phyloP scores from a whole-genome alignment of 2,888 invertebrate species.

The Rhingia rostrata region DNA sequence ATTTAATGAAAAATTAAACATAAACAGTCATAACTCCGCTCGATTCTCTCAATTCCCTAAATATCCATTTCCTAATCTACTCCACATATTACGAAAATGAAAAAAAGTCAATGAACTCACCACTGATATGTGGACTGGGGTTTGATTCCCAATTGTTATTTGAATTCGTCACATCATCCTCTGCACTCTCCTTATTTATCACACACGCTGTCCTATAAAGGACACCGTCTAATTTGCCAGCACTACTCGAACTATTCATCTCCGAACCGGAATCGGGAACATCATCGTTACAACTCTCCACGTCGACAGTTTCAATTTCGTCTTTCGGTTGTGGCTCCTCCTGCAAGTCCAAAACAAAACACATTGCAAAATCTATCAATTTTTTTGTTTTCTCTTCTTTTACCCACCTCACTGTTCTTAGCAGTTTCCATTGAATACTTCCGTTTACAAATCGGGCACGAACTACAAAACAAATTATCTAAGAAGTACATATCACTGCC shows the following conservation, averaged over 20 bases:
- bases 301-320: slow-evolving; percentile 88
- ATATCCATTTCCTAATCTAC: too few species aligned
- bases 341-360: background rate
- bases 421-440: slow-evolving; percentile 84
- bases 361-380: background rate
- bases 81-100: background rate
- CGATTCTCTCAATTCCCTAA: too few species aligned
- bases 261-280: slow-evolving; percentile 82
- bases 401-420: slow-evolving; percentile 86
- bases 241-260: slow-evolving; percentile 78
- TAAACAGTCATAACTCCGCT: too few species aligned
- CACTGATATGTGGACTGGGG: slow-evolving; percentile 72
- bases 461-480: slow-evolving; percentile 83
- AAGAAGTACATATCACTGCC: slow-evolving; percentile 84
- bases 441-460: slow-evolving; percentile 87
- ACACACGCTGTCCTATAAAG: slow-evolving; percentile 82
- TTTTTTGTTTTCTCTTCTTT: background rate
- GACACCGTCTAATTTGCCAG: slow-evolving; percentile 81
- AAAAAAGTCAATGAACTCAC: slow-evolving; percentile 34
- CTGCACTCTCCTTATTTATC: slow-evolving; percentile 81
- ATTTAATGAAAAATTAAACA: too few species aligned
- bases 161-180: slow-evolving; percentile 79
- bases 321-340: slow-evolving; percentile 82
- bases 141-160: slow-evolving; percentile 73
- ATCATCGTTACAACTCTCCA: slow-evolving; percentile 84